These are phyloP conservation scores for Lepeophtheirus nordmannii DNA, from an alignment of 2,888 invertebrate genomes.

Conservation along the genomic window DNA sequence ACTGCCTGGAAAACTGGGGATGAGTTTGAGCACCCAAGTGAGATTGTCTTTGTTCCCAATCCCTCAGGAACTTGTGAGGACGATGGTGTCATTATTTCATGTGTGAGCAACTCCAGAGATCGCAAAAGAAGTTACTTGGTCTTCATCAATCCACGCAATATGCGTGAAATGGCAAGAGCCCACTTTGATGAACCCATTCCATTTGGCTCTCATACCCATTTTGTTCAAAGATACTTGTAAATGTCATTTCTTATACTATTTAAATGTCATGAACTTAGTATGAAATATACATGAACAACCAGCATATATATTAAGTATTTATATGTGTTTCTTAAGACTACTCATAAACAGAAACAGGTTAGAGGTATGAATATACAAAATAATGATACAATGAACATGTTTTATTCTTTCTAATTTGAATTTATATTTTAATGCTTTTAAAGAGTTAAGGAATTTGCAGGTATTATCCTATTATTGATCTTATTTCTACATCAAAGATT, in stretches of 20 bases:
- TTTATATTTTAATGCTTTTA: no score
- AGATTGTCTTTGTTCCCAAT: slow-evolving; percentile 11
- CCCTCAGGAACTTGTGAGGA: not conserved
- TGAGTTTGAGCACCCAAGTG: slow-evolving; percentile 13
- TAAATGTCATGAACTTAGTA: not conserved
- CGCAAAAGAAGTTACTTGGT: slow-evolving; percentile 4
- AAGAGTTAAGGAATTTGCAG: no score
- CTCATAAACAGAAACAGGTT: no score
- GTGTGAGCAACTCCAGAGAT: slow-evolving; percentile 1
- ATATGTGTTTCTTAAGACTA: no score
- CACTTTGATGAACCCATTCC: slow-evolving; percentile 25
- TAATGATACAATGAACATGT: no score
- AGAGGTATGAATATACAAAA: no score
- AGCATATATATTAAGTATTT: no score
- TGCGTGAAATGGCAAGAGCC: slow-evolving; percentile 18
- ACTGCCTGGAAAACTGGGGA: slow-evolving; percentile 8
- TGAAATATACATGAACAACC: no score
- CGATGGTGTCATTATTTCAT: slow-evolving; percentile 14
- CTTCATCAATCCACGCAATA: slow-evolving; percentile 14
- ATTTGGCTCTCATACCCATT: slow-evolving; percentile 24
- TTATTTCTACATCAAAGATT: no score
- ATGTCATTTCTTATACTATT: not conserved
- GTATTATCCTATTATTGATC: no score
- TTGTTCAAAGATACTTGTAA: slow-evolving; percentile 8
- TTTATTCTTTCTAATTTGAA: no score